phyloP scores from a whole-genome alignment of 2,888 invertebrate species.

The Ctenicera cuprea region DNA sequence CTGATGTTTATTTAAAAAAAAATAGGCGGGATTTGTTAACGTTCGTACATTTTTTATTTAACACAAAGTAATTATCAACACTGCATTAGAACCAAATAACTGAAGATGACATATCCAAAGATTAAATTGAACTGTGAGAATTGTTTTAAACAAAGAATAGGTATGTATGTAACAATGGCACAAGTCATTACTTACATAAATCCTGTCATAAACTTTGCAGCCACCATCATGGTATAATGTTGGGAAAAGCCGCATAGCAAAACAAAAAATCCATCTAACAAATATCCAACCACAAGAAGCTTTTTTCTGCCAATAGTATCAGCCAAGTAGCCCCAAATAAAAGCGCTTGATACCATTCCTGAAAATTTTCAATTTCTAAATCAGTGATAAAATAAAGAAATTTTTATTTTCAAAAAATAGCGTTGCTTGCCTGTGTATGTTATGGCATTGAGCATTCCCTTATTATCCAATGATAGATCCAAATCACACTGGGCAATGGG shows the following conservation, averaged over 20 bases:
- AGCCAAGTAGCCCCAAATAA: conserved; percentile 86
- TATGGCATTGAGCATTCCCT: conserved; percentile 82
- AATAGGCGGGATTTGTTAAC: too few species aligned
- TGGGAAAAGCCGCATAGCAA: conserved; percentile 80
- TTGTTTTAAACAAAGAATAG: too few species aligned
- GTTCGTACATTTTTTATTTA: too few species aligned
- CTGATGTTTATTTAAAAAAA: background rate
- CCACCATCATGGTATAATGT: conserved; percentile 79
- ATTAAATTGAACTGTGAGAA: too few species aligned
- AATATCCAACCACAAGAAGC: conserved; percentile 80
- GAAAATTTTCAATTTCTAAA: conserved; percentile 45
- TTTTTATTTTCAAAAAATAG: background rate
- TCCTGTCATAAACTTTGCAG: conserved; percentile 84
- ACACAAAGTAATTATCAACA: too few species aligned
- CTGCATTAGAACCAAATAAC: too few species aligned
- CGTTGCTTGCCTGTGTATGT: conserved; percentile 80
- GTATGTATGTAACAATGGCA: too few species aligned
- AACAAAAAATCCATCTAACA: conserved; percentile 79
- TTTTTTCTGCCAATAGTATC: conserved; percentile 83
- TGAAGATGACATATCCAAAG: too few species aligned
- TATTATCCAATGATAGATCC: conserved; percentile 79
- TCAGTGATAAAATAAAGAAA: conserved; percentile 31
- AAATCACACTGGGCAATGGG: conserved; percentile 86
- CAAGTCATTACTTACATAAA: conserved; percentile 82
- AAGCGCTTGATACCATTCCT: conserved; percentile 86